Conservation (phyloP, 2,797 vertebrate species). For the Muraenolepis orangiensis region DNA sequence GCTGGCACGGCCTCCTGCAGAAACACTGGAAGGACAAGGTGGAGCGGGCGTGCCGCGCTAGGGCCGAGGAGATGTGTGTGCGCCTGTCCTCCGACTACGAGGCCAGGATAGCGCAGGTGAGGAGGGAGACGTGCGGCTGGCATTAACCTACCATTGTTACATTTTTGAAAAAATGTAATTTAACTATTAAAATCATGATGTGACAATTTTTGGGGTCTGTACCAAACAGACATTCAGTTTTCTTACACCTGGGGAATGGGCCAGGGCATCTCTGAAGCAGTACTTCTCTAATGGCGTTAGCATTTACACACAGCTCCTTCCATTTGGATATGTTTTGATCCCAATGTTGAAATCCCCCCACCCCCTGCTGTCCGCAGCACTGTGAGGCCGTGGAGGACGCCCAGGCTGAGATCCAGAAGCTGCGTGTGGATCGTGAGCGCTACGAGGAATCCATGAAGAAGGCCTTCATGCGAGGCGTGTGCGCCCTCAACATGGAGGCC, state of each 20-base stretch:
- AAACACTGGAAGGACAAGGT: conserved; percentile 84
- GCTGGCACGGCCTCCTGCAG: conserved; percentile 79
- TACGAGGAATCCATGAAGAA: conserved; percentile 95
- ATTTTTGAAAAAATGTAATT: no score
- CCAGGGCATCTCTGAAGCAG: no score
- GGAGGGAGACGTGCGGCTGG: conserved; percentile 3
- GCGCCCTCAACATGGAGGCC: conserved; percentile 96
- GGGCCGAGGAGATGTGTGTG: conserved; percentile 86
- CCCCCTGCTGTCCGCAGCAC: conserved; percentile 65
- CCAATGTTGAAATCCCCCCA: no score
- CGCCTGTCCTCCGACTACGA: conserved; percentile 85
- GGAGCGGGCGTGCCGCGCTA: conserved; percentile 82
- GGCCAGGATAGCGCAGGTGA: conserved; percentile 82
- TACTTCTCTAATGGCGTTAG: no score
- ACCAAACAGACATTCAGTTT: no score
- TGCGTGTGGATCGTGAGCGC: conserved; percentile 82
- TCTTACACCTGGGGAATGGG: no score
- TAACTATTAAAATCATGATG: no score
- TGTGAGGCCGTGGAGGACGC: conserved; percentile 77
- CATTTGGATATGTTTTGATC: no score
- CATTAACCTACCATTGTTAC: no score
- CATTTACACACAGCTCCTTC: no score
- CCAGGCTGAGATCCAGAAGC: conserved; percentile 80
- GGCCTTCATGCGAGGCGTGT: conserved; percentile 97
- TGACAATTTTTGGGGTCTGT: no score